These are phyloP conservation scores for Phaedon cochleariae DNA, from an alignment of 2,888 invertebrate species.

Conservation along the genomic window DNA sequence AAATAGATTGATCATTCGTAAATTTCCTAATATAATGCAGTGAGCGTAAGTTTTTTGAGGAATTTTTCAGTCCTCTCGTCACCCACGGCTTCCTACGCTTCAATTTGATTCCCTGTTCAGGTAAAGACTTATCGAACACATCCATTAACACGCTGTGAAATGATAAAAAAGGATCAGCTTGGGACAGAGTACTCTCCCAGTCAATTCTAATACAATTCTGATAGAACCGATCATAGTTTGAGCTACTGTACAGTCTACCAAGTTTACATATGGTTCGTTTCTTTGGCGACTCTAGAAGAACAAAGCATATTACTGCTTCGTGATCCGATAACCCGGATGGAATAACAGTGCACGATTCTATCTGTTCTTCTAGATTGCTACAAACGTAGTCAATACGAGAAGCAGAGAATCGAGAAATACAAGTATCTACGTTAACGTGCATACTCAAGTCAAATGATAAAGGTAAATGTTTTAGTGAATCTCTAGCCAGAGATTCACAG, in stretches of 20 bases:
- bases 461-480: background rate
- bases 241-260: background rate
- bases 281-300: background rate
- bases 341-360: background rate
- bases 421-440: constrained; percentile 7
- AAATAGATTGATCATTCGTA: background rate
- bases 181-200: background rate
- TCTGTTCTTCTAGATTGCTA: constrained; percentile 4
- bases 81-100: background rate
- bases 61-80: background rate
- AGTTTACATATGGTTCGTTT: background rate
- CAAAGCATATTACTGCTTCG: constrained; percentile 4
- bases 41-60: background rate
- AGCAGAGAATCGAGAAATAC: background rate
- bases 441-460: constrained; percentile 5
- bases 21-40: background rate
- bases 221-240: constrained; percentile 3
- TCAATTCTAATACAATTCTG: background rate
- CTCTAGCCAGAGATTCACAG: background rate
- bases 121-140: background rate
- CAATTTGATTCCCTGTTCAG: background rate
- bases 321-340: constrained; percentile 9
- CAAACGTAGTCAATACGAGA: constrained; percentile 7
- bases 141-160: background rate
- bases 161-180: background rate